Conservation (phyloP, 2,888 invertebrate genomes). For the Trileptium ribeirensis region DNA sequence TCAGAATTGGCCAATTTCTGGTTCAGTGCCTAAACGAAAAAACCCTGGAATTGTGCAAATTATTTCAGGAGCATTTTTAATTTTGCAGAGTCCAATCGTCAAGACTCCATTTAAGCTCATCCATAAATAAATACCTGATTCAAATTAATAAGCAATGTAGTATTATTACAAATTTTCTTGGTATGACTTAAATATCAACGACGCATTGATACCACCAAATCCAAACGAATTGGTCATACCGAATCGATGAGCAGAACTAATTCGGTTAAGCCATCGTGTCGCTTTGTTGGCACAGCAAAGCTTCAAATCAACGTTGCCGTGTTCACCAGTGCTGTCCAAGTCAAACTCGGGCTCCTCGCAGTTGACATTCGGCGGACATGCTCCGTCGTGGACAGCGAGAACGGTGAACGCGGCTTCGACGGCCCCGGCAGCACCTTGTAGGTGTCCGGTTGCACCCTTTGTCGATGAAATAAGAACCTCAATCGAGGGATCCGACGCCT, state of each 20-base stretch:
- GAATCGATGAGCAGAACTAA: background rate
- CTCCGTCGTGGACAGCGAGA: conserved; percentile 66
- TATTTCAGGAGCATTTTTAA: too few species aligned
- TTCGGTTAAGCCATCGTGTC: too few species aligned
- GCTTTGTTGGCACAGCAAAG: too few species aligned
- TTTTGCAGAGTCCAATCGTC: too few species aligned
- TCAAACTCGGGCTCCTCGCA: conserved; percentile 65
- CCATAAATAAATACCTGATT: too few species aligned
- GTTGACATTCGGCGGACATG: conserved; percentile 81
- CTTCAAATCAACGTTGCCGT: background rate
- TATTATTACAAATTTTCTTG: too few species aligned
- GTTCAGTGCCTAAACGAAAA: too few species aligned
- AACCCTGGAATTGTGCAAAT: too few species aligned
- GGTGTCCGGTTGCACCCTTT: conserved; percentile 93
- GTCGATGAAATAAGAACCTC: conserved; percentile 60
- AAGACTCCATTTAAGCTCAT: too few species aligned
- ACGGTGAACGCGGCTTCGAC: conserved; percentile 80
- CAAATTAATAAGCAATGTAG: too few species aligned
- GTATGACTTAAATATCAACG: conserved; percentile 61
- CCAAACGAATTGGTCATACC: conserved; percentile 96
- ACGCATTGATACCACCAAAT: conserved; percentile 95
- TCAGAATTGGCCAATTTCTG: too few species aligned
- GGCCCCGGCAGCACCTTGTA: conserved; percentile 92
- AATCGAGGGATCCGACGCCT: conserved; percentile 29
- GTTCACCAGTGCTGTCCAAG: conserved; percentile 8